A percentile compares a stretch with the other conserved stretches of the same genome.
Conservation (phyloP, 2,797 vertebrate genomes). For the Thaleichthys pacificus region DNA sequence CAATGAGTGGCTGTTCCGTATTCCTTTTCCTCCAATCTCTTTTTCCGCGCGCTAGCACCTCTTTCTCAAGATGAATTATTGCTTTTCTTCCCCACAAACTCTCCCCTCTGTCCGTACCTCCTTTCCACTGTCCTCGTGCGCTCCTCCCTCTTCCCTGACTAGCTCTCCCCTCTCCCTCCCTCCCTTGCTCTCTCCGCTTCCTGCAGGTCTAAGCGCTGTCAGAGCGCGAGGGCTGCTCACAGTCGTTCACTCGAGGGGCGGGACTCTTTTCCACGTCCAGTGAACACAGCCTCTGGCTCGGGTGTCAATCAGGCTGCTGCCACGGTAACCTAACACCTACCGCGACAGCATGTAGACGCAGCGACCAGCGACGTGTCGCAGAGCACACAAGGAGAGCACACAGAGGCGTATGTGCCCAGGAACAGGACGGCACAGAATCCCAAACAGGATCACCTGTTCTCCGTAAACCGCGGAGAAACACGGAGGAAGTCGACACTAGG, state of each 20-base stretch:
- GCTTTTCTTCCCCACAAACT: conserved; percentile 33
- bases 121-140: conserved; percentile 10
- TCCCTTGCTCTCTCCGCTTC: conserved; percentile 25
- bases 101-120: conserved; percentile 38
- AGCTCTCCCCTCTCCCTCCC: neutral
- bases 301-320: conserved; percentile 53
- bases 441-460: too few species aligned
- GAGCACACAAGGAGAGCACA: too few species aligned
- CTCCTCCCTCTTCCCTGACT: neutral
- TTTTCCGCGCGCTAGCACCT: neutral
- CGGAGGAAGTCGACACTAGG: too few species aligned
- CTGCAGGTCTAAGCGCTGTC: conserved; percentile 36
- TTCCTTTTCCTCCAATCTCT: conserved; percentile 26
- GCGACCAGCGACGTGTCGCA: conserved; percentile 3
- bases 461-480: too few species aligned
- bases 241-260: conserved; percentile 65
- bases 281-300: conserved; percentile 33
- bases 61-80: conserved; percentile 38
- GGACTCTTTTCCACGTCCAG: conserved; percentile 54
- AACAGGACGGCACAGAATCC: too few species aligned
- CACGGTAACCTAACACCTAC: conserved; percentile 52
- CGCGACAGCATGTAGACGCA: conserved; percentile 29
- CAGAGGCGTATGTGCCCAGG: too few species aligned
- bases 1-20: conserved; percentile 11
- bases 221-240: conserved; percentile 60